These are phyloP conservation scores for Paelopatides confundens DNA, from an alignment of 53 echinoderm and acorn worm genomes.

Conservation along the genomic window DNA sequence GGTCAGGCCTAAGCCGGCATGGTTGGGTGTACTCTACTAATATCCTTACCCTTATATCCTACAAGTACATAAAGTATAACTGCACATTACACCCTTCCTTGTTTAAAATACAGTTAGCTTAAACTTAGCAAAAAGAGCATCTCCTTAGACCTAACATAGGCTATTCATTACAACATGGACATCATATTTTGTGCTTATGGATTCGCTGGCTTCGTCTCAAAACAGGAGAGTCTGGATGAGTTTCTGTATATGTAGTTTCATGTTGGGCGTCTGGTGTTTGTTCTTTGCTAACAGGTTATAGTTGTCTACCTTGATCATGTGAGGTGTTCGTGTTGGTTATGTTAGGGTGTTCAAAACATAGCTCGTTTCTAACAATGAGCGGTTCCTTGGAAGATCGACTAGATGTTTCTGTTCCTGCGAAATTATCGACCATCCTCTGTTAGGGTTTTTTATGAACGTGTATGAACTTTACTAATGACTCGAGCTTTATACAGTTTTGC, in stretches of 20 bases:
- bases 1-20: too few relatives aligned
- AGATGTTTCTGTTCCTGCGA: slow-evolving; percentile 57
- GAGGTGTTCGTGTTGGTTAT: too few relatives aligned
- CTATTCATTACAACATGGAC: not conserved
- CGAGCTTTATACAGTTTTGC: slow-evolving; percentile 32
- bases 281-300: too few relatives aligned
- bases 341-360: not conserved
- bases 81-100: slow-evolving; percentile 6
- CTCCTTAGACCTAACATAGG: not conserved
- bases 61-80: not conserved
- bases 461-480: slow-evolving; percentile 3
- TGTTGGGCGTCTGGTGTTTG: not conserved
- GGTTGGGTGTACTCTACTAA: too few relatives aligned
- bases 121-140: too few relatives aligned
- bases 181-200: not conserved
- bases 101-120: not conserved
- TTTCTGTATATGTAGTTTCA: too few relatives aligned
- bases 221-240: not conserved
- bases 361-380: not conserved
- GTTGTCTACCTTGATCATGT: too few relatives aligned
- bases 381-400: not conserved
- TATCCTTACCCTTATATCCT: too few relatives aligned
- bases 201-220: not conserved
- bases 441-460: slow-evolving; percentile 60
- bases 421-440: slow-evolving; percentile 63